Base-by-base conservation (phyloP, 2,113 vertebrate species). In the Pteropus alecto region DNA sequence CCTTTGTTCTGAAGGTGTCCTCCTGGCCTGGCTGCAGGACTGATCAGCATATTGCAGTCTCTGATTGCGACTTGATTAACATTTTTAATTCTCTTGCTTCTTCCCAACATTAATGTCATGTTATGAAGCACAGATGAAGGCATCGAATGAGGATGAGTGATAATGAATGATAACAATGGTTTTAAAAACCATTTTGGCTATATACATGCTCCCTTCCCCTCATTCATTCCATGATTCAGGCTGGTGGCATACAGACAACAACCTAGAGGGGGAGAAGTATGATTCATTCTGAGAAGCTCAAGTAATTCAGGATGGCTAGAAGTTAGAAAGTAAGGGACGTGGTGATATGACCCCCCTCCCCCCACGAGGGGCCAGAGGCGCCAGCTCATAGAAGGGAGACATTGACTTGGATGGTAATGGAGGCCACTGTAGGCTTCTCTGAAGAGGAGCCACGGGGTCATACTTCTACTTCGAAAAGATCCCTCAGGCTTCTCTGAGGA, bases 331-430 rank as follows among this genome's bases (percentile, higher is more conserved):
- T n/a, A 41, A 73, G 26, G 61, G 12, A 18, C 21, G 15, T 14
- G 3, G 9, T 28, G 56, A 33, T 21, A 22, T 3, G 13, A 14
- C 2, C 3, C 3, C 9, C 56, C 68, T 19, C 1, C 10, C 60
- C 26, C 12, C 14, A 51, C 14, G 5, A 5, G 18, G n/a, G 2
- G 1, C 54, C 51, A 18, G 7, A 7, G 30, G 15, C 3, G 13
- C 16, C 71, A 26, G 13, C n/a, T 77, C 41, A 6, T 0, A 13
- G 48, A 38, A 30, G 7, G 16, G 33, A 30, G 38, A 58, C 56
- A 24, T 7, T 5, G 26, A 13, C 1, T 0, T 9, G 22, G 46
- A 26, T 43, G n/a, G 11, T 54, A 33, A n/a, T 6, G 54, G 46
- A 11, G 24, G n/a, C 22, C 90, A 35, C 10, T 0, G 2, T 19